Conservation (phyloP, 2,888 invertebrate species). For the Cheiracanthium punctorium region DNA sequence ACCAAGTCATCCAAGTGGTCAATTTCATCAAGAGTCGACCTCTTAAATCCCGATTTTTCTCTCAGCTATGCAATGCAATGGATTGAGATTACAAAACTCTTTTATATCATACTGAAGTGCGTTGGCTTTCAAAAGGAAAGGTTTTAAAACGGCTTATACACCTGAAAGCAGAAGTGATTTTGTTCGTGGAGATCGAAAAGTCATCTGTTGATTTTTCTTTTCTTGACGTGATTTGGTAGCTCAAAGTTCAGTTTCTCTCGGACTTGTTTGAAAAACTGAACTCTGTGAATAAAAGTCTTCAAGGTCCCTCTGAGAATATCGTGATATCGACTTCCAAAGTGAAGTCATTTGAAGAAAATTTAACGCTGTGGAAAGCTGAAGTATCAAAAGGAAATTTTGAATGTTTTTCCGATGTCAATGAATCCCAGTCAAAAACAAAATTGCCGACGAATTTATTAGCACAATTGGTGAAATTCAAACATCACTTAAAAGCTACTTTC, state of each 20-base stretch:
- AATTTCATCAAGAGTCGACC: background rate
- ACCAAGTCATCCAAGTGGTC: too few species aligned
- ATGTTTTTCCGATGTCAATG: background rate
- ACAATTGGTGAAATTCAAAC: background rate
- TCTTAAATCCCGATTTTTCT: background rate
- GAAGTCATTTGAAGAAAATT: background rate
- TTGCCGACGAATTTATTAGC: background rate
- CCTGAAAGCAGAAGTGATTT: too few species aligned
- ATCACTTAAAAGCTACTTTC: background rate
- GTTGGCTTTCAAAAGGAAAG: background rate
- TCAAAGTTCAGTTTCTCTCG: too few species aligned
- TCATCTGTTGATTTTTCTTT: background rate
- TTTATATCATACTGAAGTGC: background rate
- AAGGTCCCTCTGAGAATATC: background rate
- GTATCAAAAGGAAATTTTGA: background rate
- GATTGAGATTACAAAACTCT: background rate
- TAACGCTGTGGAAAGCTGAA: background rate
- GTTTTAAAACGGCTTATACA: background rate
- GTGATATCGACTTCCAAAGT: background rate
- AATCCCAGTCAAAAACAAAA: background rate
- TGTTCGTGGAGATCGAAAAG: background rate
- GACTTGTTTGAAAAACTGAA: conserved; percentile 1
- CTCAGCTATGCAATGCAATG: background rate
- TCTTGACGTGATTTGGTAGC: background rate
- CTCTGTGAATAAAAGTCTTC: background rate